These are phyloP conservation scores for Campoplex nolae DNA, from an alignment of 2,888 invertebrate species.

Conservation along the genomic window DNA sequence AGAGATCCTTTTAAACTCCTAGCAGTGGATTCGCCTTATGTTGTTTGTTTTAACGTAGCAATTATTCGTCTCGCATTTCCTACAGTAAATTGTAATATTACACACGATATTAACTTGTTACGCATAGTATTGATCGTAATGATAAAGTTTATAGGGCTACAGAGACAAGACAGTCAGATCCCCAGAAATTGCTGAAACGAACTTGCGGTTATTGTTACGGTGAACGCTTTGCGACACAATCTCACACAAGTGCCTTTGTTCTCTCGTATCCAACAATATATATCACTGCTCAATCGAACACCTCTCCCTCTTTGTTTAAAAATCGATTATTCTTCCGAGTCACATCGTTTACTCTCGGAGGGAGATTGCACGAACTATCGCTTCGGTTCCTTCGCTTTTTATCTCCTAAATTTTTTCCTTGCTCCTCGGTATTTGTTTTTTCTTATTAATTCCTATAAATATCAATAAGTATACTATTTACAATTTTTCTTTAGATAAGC, in stretches of 20 bases:
- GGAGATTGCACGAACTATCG: neutral
- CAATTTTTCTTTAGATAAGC: constrained; percentile 76
- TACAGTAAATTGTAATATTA: constrained; percentile 83
- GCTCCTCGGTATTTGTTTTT: constrained; percentile 22
- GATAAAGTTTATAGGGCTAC: constrained; percentile 76
- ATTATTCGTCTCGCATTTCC: constrained; percentile 76
- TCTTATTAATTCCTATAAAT: constrained; percentile 36
- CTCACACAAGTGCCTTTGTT: constrained; percentile 17
- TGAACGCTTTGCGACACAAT: constrained; percentile 14
- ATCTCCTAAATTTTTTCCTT: neutral
- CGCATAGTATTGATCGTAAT: constrained; percentile 81
- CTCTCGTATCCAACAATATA: constrained; percentile 29
- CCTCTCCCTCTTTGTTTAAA: neutral
- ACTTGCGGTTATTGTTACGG: neutral
- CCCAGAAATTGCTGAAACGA: constrained; percentile 12
- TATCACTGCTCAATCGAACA: constrained; percentile 28
- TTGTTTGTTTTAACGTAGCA: constrained; percentile 74
- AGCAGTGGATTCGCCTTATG: constrained; percentile 73
- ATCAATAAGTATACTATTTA: constrained; percentile 76
- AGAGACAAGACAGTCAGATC: constrained; percentile 39
- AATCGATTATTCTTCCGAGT: neutral
- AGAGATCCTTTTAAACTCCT: constrained; percentile 76
- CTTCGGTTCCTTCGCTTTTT: neutral
- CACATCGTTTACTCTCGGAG: neutral
- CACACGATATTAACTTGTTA: constrained; percentile 83